A percentile compares a stretch with the other conserved stretches of the same genome.
phyloP scores from a whole-genome alignment of 2,113 vertebrate species.

The Pituophis catenifer region DNA sequence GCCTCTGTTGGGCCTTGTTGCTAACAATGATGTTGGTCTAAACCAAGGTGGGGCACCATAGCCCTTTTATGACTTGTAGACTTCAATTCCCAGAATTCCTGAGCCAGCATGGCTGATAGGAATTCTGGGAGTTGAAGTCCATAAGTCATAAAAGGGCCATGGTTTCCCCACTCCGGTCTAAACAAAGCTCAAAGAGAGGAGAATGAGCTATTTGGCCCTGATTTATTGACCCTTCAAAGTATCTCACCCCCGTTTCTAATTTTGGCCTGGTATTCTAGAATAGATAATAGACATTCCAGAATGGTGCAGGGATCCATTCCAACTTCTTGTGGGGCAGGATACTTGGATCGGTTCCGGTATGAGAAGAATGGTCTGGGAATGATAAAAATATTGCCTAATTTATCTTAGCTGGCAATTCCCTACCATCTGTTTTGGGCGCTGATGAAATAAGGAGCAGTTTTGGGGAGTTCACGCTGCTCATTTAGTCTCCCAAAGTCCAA shows the following conservation, averaged over 20 bases:
- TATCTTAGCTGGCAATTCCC: neutral
- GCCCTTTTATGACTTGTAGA: neutral
- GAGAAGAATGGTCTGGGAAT: neutral
- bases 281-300: neutral
- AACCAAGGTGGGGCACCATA: neutral
- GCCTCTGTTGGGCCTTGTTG: neutral
- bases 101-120: neutral
- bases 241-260: neutral
- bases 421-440: neutral
- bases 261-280: neutral
- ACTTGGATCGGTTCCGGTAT: neutral
- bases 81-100: neutral
- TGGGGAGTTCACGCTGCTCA: constrained; percentile 34
- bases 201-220: neutral
- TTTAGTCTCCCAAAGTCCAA: neutral
- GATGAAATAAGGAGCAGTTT: neutral
- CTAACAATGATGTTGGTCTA: neutral
- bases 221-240: neutral
- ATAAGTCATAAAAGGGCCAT: too few relatives aligned
- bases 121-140: neutral
- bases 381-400: neutral
- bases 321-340: neutral
- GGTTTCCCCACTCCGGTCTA: neutral
- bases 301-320: neutral
- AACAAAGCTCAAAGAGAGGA: neutral